Percentiles rank a stretch among this genome's conserved stretches.
Conservation (phyloP, 2,113 vertebrate species). For the Burhinus oedicnemus region DNA sequence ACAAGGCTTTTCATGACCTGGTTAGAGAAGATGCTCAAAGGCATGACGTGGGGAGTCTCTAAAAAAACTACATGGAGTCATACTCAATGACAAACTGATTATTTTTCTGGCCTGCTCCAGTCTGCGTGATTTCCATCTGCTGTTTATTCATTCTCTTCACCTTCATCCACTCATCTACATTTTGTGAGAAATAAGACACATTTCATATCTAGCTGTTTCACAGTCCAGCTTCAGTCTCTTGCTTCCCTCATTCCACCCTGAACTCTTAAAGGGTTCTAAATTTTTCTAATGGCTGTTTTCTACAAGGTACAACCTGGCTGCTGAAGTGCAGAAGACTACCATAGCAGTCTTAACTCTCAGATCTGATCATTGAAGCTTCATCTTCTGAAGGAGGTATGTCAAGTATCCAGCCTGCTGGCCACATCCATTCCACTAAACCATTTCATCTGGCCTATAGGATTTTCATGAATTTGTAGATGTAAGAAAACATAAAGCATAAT, state of each 20-base stretch:
- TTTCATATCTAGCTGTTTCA: conserved; percentile 3
- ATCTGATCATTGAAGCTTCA: not conserved
- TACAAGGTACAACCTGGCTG: not conserved
- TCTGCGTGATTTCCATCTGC: conserved; percentile 23
- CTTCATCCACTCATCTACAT: conserved; percentile 15
- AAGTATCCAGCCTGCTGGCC: not conserved
- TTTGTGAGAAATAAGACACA: not conserved
- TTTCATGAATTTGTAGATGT: not conserved
- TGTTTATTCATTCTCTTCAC: conserved; percentile 22
- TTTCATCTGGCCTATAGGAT: not conserved
- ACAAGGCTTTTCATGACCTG: not conserved
- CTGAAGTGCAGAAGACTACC: not conserved
- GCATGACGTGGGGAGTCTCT: not conserved
- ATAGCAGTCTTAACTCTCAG: not conserved
- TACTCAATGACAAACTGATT: not conserved
- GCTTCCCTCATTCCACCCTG: not conserved
- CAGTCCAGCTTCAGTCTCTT: not conserved
- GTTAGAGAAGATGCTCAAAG: not conserved
- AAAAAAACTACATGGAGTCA: not conserved
- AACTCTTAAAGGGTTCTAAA: not conserved
- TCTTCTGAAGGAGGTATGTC: not conserved
- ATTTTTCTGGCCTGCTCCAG: not conserved
- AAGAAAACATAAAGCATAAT: not conserved
- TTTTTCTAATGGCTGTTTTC: not conserved
- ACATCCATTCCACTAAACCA: not conserved